These are phyloP conservation scores for Andricus grossulariae DNA, from an alignment of 1,140 invertebrate species.

Conservation along the genomic window DNA sequence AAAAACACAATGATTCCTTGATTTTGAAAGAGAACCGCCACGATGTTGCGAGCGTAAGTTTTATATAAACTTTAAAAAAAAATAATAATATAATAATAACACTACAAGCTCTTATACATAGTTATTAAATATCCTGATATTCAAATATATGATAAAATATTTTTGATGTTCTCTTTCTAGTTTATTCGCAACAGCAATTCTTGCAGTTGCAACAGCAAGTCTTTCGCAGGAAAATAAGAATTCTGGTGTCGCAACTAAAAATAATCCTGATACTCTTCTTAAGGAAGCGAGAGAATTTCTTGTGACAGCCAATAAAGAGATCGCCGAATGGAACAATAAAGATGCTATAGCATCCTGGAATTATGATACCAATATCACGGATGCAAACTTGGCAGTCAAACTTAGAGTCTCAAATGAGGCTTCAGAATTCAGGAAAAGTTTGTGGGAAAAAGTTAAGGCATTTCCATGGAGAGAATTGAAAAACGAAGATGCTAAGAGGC, in stretches of 20 bases:
- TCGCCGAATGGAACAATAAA: neutral
- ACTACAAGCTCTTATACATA: no score
- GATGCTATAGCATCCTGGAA: neutral
- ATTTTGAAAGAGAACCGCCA: no score
- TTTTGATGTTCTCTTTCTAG: neutral
- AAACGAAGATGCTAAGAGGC: neutral
- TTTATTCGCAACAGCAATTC: neutral
- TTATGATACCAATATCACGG: neutral
- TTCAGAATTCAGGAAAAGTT: neutral
- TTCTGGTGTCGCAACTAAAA: neutral
- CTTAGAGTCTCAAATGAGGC: neutral
- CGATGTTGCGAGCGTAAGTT: no score
- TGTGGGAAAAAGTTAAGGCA: neutral
- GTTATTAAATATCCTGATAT: no score
- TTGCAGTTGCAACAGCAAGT: neutral
- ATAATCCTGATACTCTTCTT: neutral
- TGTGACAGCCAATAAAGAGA: neutral
- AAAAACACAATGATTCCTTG: no score
- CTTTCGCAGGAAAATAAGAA: neutral
- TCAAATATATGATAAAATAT: no score
- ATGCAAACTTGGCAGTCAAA: neutral
- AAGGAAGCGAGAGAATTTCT: neutral
- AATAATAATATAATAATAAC: no score
- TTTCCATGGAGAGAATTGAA: neutral
- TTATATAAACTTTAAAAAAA: no score